Conservation (phyloP, 30 jellyfish, hydroid and myxozoan species). For the Nemopilema nomurai region DNA sequence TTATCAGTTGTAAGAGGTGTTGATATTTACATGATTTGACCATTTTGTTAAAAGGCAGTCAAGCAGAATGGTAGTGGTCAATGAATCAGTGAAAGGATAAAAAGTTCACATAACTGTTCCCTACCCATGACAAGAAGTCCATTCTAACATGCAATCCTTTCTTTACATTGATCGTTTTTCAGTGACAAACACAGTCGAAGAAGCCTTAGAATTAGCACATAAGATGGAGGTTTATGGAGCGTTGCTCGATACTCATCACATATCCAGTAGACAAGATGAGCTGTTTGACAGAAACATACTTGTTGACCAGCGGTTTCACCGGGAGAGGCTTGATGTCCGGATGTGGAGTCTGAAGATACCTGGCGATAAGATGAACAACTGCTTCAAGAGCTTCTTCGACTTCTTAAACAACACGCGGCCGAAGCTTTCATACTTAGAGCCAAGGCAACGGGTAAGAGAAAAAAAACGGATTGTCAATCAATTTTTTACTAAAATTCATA, state of each 20-base stretch:
- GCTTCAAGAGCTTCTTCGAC: background rate
- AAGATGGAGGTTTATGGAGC: conserved; percentile 48
- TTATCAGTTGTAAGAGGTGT: no score
- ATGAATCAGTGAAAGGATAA: no score
- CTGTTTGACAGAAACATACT: conserved; percentile 23
- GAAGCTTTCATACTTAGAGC: background rate
- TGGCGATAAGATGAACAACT: background rate
- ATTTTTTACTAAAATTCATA: no score
- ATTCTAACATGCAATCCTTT: no score
- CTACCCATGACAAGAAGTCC: no score
- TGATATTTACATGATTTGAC: no score
- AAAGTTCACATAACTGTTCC: no score
- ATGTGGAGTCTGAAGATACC: background rate
- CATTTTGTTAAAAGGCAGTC: no score
- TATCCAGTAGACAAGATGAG: conserved; percentile 30
- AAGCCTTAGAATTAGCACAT: conserved; percentile 36
- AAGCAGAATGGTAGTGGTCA: no score
- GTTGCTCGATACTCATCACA: conserved; percentile 44
- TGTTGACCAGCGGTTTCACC: conserved; percentile 34
- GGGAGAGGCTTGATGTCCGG: background rate
- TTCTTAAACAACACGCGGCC: background rate
- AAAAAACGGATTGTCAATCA: no score
- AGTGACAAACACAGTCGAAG: conserved; percentile 45
- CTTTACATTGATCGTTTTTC: no score
- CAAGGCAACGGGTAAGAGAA: background rate